Evolutionary conservation across 1,140 invertebrate species (phyloP).

Genomic region (Ditylenchus dipsaci): DNA sequence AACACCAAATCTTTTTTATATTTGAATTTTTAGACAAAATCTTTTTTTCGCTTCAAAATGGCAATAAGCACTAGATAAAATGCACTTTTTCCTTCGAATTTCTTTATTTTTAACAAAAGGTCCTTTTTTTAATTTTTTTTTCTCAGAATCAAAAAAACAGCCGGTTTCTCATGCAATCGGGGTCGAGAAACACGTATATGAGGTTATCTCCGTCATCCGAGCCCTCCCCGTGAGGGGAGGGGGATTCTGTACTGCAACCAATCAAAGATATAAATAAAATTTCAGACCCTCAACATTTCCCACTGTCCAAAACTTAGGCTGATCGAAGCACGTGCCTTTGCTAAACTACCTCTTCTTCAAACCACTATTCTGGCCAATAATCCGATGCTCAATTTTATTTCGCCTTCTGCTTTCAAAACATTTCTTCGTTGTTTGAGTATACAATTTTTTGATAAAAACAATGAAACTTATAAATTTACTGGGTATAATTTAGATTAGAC

Average conservation of each 20-base stretch:
- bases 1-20: not conserved
- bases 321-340: slow-evolving; percentile 32
- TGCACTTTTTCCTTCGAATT: no score
- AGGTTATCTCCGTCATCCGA: no score
- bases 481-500: slow-evolving; percentile 41
- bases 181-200: no score
- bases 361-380: slow-evolving; percentile 27
- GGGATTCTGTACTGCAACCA: no score
- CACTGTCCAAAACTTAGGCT: slow-evolving; percentile 25
- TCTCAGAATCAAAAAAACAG: no score
- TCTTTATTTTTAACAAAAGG: not conserved
- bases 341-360: slow-evolving; percentile 38
- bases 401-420: slow-evolving; percentile 41
- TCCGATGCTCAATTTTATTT: slow-evolving; percentile 33
- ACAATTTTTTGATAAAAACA: not conserved
- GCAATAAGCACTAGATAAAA: no score
- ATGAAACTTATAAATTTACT: no score
- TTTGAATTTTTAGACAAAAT: no score
- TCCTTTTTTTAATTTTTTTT: no score
- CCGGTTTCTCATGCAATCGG: no score
- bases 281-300: slow-evolving; percentile 26
- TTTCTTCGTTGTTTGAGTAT: slow-evolving; percentile 30
- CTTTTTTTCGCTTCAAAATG: no score
- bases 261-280: not conserved
- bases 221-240: no score